Conservation (phyloP, 2,113 vertebrate genomes). For the Gambusia affinis region DNA sequence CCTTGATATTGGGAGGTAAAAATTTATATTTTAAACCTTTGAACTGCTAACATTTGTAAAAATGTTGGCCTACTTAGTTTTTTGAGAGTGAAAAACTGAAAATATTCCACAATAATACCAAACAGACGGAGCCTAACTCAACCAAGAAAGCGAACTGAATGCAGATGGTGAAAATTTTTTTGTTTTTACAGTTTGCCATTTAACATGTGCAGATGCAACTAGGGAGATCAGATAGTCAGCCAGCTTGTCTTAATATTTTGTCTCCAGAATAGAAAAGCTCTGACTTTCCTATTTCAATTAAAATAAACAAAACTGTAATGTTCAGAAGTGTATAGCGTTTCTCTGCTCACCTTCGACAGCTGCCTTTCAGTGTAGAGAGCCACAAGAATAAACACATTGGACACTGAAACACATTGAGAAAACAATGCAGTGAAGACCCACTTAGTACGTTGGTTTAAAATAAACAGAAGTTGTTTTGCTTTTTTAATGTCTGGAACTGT, state of each 20-base stretch:
- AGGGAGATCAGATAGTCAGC: conserved; percentile 37
- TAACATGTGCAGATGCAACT: conserved; percentile 39
- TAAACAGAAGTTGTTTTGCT: neutral
- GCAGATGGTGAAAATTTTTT: conserved; percentile 52
- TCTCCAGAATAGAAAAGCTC: conserved; percentile 33
- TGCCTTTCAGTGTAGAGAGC: conserved; percentile 85
- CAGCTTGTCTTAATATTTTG: conserved; percentile 43
- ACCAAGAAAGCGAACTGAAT: conserved; percentile 27
- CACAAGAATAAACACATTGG: conserved; percentile 83
- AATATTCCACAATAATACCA: conserved; percentile 40
- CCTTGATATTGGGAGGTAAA: conserved; percentile 18
- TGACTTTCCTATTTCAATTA: conserved; percentile 27
- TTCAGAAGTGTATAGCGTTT: conserved; percentile 8
- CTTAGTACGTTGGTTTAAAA: neutral
- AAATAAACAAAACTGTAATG: conserved; percentile 22
- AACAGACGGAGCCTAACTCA: conserved; percentile 26
- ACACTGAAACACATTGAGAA: conserved; percentile 75
- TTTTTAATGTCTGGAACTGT: neutral
- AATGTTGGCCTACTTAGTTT: conserved; percentile 28
- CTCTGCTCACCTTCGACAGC: conserved; percentile 83
- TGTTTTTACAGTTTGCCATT: conserved; percentile 41
- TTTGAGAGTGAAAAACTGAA: neutral
- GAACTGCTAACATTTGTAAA: conserved; percentile 19
- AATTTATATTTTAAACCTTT: conserved; percentile 8
- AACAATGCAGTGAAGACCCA: neutral